Evolutionary conservation across 2,888 invertebrate species (phyloP).

Genomic region (Clusia tigrina): DNA sequence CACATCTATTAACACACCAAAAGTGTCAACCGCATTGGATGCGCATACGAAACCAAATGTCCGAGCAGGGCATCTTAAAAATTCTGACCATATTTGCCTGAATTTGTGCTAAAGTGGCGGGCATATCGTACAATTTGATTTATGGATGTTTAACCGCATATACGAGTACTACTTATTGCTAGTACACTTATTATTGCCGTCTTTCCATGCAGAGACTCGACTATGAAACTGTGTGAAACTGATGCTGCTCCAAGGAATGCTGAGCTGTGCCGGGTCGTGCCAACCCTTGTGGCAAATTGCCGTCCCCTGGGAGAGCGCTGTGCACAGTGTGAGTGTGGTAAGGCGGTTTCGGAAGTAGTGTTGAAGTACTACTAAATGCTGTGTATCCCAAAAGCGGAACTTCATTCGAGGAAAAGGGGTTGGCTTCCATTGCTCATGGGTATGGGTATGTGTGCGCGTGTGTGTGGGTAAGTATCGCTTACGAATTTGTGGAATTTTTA

Average conservation of each 20-base stretch:
- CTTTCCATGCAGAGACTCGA: too few species aligned
- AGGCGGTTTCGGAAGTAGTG: slow-evolving; percentile 26
- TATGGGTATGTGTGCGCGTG: slow-evolving; percentile 18
- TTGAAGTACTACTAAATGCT: slow-evolving; percentile 44
- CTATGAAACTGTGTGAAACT: slow-evolving; percentile 37
- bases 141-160: slow-evolving; percentile 63
- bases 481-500: slow-evolving; percentile 50
- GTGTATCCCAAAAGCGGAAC: slow-evolving; percentile 15
- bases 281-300: slow-evolving; percentile 50
- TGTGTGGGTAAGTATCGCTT: slow-evolving; percentile 38
- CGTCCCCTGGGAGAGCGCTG: slow-evolving; percentile 56
- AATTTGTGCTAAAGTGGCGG: slow-evolving; percentile 13
- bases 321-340: slow-evolving; percentile 28
- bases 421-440: background rate
- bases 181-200: slow-evolving; percentile 34
- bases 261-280: background rate
- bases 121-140: slow-evolving; percentile 58
- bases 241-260: slow-evolving; percentile 42
- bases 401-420: slow-evolving; percentile 8
- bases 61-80: slow-evolving; percentile 49
- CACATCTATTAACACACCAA: slow-evolving; percentile 49
- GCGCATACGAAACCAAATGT: slow-evolving; percentile 20
- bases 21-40: slow-evolving; percentile 57
- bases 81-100: slow-evolving; percentile 37
- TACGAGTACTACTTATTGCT: slow-evolving; percentile 46